phyloP scores from a whole-genome alignment of 2,113 vertebrate species.

The Benitochromis conjunctus region DNA sequence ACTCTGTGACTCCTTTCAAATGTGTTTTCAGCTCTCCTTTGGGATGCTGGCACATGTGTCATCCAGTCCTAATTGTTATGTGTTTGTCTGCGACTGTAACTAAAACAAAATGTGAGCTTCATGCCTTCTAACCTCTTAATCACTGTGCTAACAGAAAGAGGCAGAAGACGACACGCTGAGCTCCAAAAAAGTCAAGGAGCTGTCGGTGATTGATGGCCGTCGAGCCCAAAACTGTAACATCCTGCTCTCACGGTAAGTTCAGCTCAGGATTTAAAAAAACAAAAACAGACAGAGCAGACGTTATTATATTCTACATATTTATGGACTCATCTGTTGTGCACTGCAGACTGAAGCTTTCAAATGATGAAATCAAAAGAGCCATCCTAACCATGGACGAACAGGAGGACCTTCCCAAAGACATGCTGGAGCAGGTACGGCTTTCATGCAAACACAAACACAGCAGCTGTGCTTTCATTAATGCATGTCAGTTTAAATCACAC shows the following conservation, averaged over 20 bases:
- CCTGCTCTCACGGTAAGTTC: conserved; percentile 89
- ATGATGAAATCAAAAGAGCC: conserved; percentile 96
- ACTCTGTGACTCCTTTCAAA: not conserved
- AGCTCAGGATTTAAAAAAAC: not conserved
- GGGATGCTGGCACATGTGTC: not conserved
- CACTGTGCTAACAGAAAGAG: conserved; percentile 85
- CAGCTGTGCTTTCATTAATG: not conserved
- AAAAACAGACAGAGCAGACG: not conserved
- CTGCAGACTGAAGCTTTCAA: conserved; percentile 91
- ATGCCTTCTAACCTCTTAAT: not conserved
- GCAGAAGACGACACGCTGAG: conserved; percentile 87
- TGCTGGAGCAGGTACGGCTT: conserved; percentile 91
- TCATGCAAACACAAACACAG: not conserved
- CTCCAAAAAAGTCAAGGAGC: conserved; percentile 94
- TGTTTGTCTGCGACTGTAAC: not conserved
- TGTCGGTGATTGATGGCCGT: conserved; percentile 94
- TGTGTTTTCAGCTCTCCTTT: not conserved
- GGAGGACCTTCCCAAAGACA: conserved; percentile 97
- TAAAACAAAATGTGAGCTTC: not conserved
- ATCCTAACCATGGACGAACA: conserved; percentile 98
- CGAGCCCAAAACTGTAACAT: conserved; percentile 99
- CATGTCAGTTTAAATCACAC: not conserved
- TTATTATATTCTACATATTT: not conserved
- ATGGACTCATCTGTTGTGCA: not conserved
- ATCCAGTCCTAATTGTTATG: not conserved